These are phyloP conservation scores for Anhinga rufa DNA, from an alignment of 2,113 vertebrate species.

Conservation along the genomic window DNA sequence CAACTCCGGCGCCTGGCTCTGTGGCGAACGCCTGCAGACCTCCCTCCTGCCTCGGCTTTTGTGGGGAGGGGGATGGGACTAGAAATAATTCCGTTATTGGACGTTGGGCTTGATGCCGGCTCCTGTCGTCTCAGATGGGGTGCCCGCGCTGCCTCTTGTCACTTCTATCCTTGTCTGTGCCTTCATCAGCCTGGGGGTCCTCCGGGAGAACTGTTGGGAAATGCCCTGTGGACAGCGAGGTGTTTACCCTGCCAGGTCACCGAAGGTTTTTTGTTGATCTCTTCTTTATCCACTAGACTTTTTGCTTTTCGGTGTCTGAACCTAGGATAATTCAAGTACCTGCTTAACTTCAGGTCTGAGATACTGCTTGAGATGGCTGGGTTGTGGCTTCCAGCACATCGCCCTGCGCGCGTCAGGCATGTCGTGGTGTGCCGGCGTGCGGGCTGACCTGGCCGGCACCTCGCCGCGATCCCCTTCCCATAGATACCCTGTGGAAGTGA, in stretches of 20 bases:
- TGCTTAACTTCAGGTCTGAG: not conserved
- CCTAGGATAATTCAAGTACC: not conserved
- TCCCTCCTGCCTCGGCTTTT: not conserved
- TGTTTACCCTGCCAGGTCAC: not conserved
- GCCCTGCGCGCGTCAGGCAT: not conserved
- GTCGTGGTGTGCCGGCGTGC: not conserved
- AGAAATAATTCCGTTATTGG: not conserved
- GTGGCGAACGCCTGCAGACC: not conserved
- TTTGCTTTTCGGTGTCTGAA: not conserved
- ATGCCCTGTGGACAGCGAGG: not conserved
- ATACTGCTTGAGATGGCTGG: too few species aligned
- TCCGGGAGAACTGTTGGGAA: not conserved
- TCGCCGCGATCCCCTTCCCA: not conserved
- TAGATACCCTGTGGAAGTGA: fast-evolving
- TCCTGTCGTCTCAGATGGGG: not conserved
- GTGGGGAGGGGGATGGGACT: not conserved
- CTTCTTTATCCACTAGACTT: not conserved
- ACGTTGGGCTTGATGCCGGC: not conserved
- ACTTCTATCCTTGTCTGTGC: not conserved
- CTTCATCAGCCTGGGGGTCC: not conserved
- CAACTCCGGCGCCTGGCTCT: slow-evolving; percentile 9
- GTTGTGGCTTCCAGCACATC: not conserved
- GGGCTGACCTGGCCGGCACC: not conserved
- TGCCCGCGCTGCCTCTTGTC: not conserved
- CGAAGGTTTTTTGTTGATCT: not conserved